These are phyloP conservation scores for Bruchidius siliquastri DNA, from an alignment of 2,888 invertebrate genomes.

Conservation along the genomic window DNA sequence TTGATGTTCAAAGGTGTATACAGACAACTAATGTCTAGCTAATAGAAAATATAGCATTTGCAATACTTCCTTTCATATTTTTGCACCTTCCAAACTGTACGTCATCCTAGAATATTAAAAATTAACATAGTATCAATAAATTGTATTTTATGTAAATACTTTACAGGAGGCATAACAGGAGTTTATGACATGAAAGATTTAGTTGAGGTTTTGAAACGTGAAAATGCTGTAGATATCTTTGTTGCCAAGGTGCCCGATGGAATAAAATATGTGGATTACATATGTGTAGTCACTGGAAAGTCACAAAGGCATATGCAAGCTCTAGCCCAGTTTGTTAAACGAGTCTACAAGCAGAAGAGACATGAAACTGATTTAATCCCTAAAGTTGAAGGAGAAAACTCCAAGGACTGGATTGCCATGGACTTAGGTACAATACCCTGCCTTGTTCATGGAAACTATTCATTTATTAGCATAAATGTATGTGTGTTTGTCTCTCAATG, in stretches of 20 bases:
- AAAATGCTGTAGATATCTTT: constrained; percentile 77
- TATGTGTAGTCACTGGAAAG: constrained; percentile 74
- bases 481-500: too few species aligned
- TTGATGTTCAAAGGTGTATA: too few species aligned
- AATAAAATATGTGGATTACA: constrained; percentile 76
- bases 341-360: constrained; percentile 71
- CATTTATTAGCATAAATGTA: too few species aligned
- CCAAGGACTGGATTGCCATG: constrained; percentile 81
- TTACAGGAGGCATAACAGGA: constrained; percentile 73
- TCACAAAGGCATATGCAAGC: constrained; percentile 72
- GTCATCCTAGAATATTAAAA: too few species aligned
- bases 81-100: too few species aligned
- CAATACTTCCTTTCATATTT: too few species aligned
- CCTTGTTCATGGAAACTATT: too few species aligned
- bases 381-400: constrained; percentile 70
- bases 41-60: too few species aligned
- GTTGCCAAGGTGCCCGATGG: constrained; percentile 71
- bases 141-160: too few species aligned
- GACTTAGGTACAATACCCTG: constrained; percentile 71
- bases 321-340: constrained; percentile 69
- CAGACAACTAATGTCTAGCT: too few species aligned
- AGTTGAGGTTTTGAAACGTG: constrained; percentile 67
- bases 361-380: constrained; percentile 61
- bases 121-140: too few species aligned
- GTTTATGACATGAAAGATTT: constrained; percentile 88